Evolutionary conservation across 2,113 vertebrate species (phyloP).

Genomic region (Hyperopisus bebe): DNA sequence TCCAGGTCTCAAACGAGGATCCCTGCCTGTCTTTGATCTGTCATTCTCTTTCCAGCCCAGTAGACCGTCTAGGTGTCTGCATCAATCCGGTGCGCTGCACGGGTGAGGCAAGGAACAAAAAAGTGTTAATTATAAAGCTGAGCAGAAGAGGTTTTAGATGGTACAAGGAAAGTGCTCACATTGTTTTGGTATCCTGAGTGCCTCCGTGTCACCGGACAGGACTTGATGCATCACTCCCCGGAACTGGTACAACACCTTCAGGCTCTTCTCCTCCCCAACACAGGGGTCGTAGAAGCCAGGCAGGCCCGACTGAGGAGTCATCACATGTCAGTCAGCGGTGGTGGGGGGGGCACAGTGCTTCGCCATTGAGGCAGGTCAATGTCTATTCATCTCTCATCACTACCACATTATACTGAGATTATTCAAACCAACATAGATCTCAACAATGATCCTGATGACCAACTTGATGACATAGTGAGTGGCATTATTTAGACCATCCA

Average conservation of each 20-base stretch:
- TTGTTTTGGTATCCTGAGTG: conserved; percentile 99
- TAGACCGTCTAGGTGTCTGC: conserved; percentile 71
- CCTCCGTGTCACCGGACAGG: conserved; percentile 78
- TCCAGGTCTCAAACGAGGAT: conserved; percentile 47
- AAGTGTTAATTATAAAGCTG: background rate
- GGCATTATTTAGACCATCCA: background rate
- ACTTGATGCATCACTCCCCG: conserved; percentile 94
- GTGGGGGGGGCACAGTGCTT: background rate
- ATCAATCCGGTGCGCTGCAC: conserved; percentile 92
- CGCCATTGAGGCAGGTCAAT: background rate
- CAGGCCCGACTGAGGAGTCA: conserved; percentile 74
- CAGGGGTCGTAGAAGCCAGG: conserved; percentile 96
- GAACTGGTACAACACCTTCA: conserved; percentile 98
- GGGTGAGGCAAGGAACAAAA: background rate
- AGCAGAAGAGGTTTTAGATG: background rate
- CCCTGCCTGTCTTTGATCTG: conserved; percentile 18
- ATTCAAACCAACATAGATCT: background rate
- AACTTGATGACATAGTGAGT: background rate
- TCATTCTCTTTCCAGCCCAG: conserved; percentile 41
- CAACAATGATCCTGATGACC: background rate
- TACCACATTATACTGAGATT: background rate
- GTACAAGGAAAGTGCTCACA: conserved; percentile 66
- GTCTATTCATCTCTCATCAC: background rate
- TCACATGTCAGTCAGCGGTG: conserved; percentile 22
- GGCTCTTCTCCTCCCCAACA: conserved; percentile 91